Evolutionary conservation across 2,888 invertebrate genomes (phyloP).

Genomic region (Eupsilia transversa): DNA sequence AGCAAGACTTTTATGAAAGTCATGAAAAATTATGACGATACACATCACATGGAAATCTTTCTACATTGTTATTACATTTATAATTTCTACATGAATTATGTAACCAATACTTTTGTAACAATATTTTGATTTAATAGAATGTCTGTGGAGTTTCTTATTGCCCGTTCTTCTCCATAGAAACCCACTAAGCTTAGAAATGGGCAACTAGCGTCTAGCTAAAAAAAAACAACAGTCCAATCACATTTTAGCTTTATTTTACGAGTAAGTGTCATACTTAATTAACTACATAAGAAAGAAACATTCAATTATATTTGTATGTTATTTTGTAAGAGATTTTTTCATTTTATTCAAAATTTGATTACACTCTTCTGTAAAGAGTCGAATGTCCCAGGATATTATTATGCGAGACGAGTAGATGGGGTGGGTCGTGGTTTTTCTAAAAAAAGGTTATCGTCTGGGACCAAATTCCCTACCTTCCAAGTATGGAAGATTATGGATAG

Average conservation of each 20-base stretch:
- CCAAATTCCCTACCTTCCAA: no score
- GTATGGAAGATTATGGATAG: no score
- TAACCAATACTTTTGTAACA: no score
- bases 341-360: neutral
- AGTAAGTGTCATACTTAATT: no score
- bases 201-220: no score
- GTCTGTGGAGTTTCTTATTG: neutral
- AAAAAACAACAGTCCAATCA: neutral
- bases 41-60: neutral
- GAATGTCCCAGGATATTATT: conserved; percentile 12
- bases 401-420: conserved; percentile 45
- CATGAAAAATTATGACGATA: neutral
- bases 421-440: neutral
- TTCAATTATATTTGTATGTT: no score
- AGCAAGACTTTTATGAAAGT: neutral
- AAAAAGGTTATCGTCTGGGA: conserved; percentile 3
- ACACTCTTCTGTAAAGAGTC: neutral
- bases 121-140: neutral
- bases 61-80: neutral
- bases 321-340: no score
- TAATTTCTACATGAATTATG: neutral
- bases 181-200: neutral
- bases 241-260: neutral
- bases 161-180: neutral
- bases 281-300: no score